phyloP scores from a whole-genome alignment of 1,140 invertebrate genomes.

The Neuroterus valhalla region DNA sequence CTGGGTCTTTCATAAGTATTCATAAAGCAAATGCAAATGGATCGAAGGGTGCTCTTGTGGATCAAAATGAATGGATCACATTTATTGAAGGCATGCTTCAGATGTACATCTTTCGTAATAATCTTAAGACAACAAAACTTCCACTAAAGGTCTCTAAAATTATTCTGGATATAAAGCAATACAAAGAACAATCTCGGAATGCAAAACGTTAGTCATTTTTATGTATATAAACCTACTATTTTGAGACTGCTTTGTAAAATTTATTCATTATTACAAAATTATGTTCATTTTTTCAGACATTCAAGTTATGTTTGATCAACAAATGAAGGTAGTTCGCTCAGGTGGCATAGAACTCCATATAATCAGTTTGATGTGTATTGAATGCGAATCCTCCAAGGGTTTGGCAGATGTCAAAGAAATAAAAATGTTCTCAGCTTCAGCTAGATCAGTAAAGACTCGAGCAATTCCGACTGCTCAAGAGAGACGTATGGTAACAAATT shows the following conservation, averaged over 20 bases:
- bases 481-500: slow-evolving; percentile 66
- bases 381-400: slow-evolving; percentile 77
- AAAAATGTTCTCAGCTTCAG: slow-evolving; percentile 74
- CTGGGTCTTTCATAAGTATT: slow-evolving; percentile 82
- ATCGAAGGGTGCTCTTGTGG: slow-evolving; percentile 73
- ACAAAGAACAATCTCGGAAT: slow-evolving; percentile 65
- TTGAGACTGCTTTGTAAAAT: neutral
- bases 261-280: neutral
- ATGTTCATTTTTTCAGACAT: slow-evolving; percentile 54
- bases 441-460: neutral
- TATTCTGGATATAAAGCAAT: slow-evolving; percentile 82
- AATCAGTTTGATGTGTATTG: slow-evolving; percentile 85
- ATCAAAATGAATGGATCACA: slow-evolving; percentile 89
- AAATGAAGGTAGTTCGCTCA: slow-evolving; percentile 71
- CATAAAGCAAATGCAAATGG: slow-evolving; percentile 73
- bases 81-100: slow-evolving; percentile 94
- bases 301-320: slow-evolving; percentile 72
- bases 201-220: neutral
- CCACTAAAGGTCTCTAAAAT: slow-evolving; percentile 87
- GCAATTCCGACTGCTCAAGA: neutral
- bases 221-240: no score
- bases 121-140: slow-evolving; percentile 82
- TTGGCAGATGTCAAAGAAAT: slow-evolving; percentile 78
- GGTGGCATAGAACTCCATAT: slow-evolving; percentile 89
- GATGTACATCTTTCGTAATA: slow-evolving; percentile 84